These are phyloP conservation scores for Synchiropus splendidus DNA, from an alignment of 2,113 vertebrate genomes.

Conservation along the genomic window DNA sequence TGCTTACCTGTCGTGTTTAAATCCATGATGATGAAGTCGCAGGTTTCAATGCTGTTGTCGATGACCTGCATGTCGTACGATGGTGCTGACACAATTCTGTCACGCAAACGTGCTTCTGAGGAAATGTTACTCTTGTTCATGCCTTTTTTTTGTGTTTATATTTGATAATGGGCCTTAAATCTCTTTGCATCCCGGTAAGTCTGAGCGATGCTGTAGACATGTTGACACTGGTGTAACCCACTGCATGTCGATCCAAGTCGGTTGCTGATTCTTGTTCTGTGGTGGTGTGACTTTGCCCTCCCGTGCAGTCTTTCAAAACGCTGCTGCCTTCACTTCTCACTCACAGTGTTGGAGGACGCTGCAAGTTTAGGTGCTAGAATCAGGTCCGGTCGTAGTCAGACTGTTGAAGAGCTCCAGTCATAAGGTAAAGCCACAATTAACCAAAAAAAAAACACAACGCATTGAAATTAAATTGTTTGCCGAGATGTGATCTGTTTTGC, in stretches of 20 bases:
- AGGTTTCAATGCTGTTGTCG: slow-evolving; percentile 27
- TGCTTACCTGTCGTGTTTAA: no score
- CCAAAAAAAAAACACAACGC: slow-evolving; percentile 27
- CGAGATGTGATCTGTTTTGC: slow-evolving; percentile 10
- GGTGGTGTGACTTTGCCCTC: slow-evolving; percentile 50
- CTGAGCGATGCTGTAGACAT: slow-evolving; percentile 32
- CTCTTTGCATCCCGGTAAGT: slow-evolving; percentile 47
- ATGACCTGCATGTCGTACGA: slow-evolving; percentile 58
- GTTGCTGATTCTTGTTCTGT: slow-evolving; percentile 39
- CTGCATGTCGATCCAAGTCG: no score
- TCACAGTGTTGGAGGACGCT: slow-evolving; percentile 99
- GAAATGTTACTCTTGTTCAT: slow-evolving; percentile 8
- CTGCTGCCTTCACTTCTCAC: slow-evolving; percentile 97
- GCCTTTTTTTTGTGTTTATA: slow-evolving; percentile 26
- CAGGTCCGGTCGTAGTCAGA: slow-evolving; percentile 99
- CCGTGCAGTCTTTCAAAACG: no score
- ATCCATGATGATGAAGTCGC: no score
- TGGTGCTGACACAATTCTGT: no score
- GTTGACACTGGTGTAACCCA: slow-evolving; percentile 22
- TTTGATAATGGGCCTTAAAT: slow-evolving; percentile 18
- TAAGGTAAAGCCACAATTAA: slow-evolving; percentile 76
- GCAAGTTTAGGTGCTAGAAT: slow-evolving; percentile 98
- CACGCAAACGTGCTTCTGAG: no score
- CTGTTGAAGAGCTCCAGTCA: slow-evolving; percentile 95
- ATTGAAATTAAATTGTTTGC: slow-evolving; percentile 33